Conservation (phyloP, 2,113 vertebrate species). For the Chloropsis hardwickii region DNA sequence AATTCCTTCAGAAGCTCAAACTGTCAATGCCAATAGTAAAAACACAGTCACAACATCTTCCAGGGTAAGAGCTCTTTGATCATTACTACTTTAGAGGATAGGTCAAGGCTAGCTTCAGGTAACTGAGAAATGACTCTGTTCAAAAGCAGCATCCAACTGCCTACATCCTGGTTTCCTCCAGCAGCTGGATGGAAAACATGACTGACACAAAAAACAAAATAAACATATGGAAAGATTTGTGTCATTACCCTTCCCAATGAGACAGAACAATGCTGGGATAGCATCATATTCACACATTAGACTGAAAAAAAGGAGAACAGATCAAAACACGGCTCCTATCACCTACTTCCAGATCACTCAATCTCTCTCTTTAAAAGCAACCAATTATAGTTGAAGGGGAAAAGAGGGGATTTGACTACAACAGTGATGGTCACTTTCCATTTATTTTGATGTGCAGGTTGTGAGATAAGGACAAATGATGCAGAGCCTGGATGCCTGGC, state of each 20-base stretch:
- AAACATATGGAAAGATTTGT: conserved; percentile 2
- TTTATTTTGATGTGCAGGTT: background rate
- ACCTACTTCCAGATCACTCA: background rate
- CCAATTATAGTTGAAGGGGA: background rate
- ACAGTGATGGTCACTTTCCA: background rate
- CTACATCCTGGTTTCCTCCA: background rate
- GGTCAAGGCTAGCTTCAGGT: conserved; percentile 4
- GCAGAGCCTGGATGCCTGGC: background rate
- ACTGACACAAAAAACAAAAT: background rate
- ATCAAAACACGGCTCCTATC: background rate
- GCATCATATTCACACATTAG: background rate
- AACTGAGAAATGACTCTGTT: background rate
- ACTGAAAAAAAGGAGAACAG: background rate
- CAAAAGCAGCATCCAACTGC: background rate
- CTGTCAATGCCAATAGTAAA: conserved; percentile 17
- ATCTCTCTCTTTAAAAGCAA: background rate
- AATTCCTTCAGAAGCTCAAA: conserved; percentile 41
- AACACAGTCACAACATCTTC: background rate
- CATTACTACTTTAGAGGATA: background rate
- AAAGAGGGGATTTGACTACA: background rate
- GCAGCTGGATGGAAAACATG: background rate
- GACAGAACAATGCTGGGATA: background rate
- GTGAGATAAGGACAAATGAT: background rate
- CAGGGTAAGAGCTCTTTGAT: background rate
- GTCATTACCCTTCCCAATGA: background rate